phyloP scores from a whole-genome alignment of 2,888 invertebrate species.

The Venustoraphidia nigricollis region DNA sequence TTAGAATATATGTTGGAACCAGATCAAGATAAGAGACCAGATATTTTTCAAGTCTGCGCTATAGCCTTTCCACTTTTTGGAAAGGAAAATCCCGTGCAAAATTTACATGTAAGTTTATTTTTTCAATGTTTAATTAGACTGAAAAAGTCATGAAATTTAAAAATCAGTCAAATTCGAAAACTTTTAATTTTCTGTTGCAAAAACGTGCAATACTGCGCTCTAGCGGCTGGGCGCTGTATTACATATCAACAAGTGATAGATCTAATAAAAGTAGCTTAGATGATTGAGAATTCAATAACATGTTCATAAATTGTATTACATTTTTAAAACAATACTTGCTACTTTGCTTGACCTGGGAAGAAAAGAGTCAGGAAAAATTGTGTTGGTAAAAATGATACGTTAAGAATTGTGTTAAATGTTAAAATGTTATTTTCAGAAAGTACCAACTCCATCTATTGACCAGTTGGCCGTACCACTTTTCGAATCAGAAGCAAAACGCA shows the following conservation, averaged over 20 bases:
- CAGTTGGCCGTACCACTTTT: conserved; percentile 47
- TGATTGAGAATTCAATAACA: no score
- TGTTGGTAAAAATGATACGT: not conserved
- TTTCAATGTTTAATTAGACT: conserved; percentile 1
- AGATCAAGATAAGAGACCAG: conserved; percentile 67
- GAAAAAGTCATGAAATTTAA: no score
- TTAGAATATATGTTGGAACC: conserved; percentile 69
- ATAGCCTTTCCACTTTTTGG: conserved; percentile 55
- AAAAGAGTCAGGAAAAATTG: no score
- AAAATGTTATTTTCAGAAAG: conserved; percentile 36
- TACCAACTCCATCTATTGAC: conserved; percentile 44
- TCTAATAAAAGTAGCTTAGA: no score
- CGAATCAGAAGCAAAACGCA: conserved; percentile 52
- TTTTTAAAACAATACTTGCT: no score
- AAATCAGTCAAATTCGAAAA: not conserved
- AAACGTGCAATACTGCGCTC: not conserved
- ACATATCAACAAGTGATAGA: no score
- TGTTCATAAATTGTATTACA: no score
- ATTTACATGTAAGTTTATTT: conserved; percentile 49
- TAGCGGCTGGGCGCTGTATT: no score
- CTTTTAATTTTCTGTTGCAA: not conserved
- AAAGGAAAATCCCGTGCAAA: conserved; percentile 63
- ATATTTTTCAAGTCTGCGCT: conserved; percentile 70
- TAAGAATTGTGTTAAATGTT: not conserved
- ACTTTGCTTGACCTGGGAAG: no score